Evolutionary conservation across 2,888 invertebrate genomes (phyloP), one percentile per base, ranked within the genome.

Genomic region (Sturmia bella): DNA sequence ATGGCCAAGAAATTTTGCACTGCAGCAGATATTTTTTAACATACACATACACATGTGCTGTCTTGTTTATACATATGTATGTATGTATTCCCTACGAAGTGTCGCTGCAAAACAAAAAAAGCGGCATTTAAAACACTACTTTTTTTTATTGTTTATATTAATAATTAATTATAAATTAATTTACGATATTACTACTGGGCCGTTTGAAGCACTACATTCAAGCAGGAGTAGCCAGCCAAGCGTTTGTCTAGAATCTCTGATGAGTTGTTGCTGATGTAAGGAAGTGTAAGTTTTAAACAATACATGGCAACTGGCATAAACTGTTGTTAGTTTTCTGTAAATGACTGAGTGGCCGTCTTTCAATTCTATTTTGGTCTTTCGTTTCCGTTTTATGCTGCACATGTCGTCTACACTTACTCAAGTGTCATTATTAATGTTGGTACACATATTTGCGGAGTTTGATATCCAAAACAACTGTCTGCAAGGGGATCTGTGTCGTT

Each of bases 401-500:
- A 78, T 64, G 70, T 57, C 39, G 70, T 57, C 39, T 27, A 12
- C 12, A 54, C 56, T n/a, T 43, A 27, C 21, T 43, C 13, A n/a
- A 27, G 39, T 75, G 41, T 41, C 57, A 57, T 45, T 66, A 48
- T 39, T 32, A 66, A 64, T 59, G 66, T 79, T 66, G 54, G 57
- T 57, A 21, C 43, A 39, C 41, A 57, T 69, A 39, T 69, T 54
- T 68, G 57, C 17, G 27, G 13, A 17, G 45, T 32, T 43, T 32
- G 27, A n/a, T 56, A 11, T 41, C 37, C 19, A 45, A 2, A 39
- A n/a, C 78, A 83, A 76, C 73, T 83, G 68, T 83, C 84, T 21
- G 37, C 54, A 21, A 1, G 13, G 50, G 0, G 19, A n/a, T 19
- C 1, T 19, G 52, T 68, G 13, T 86, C 83, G 84, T 85, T 85